These are phyloP conservation scores for Nomada fabriciana DNA, from an alignment of 2,888 invertebrate genomes.

Conservation along the genomic window DNA sequence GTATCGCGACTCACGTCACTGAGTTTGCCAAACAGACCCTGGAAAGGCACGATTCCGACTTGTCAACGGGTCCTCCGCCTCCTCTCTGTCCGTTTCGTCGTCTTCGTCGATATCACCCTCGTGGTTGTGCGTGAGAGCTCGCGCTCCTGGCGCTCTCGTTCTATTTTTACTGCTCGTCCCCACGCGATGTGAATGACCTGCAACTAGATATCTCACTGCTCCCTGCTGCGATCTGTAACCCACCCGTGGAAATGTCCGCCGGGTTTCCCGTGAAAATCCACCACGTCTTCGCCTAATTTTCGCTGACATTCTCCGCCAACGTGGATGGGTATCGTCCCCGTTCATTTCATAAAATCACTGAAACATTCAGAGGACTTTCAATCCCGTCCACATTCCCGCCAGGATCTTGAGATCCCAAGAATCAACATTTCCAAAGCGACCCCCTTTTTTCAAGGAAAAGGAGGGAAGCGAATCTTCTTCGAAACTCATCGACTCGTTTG, in stretches of 20 bases:
- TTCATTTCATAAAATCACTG: not conserved
- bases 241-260: conserved; percentile 48
- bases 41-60: not conserved
- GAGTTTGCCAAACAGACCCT: not conserved
- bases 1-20: not conserved
- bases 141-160: conserved; percentile 79
- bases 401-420: not conserved
- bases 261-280: conserved; percentile 39
- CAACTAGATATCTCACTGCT: conserved; percentile 81
- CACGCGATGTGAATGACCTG: conserved; percentile 84
- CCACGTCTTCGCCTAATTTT: not conserved
- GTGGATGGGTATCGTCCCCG: not conserved
- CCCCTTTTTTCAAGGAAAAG: not conserved
- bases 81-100: conserved; percentile 30
- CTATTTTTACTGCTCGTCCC: conserved; percentile 83
- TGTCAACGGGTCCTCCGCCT: conserved; percentile 4
- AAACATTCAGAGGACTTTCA: not conserved
- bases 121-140: conserved; percentile 75
- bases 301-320: too few relatives aligned
- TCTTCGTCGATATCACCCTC: conserved; percentile 64
- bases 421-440: not conserved
- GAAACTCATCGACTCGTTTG: not conserved
- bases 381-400: not conserved
- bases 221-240: conserved; percentile 51
- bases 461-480: not conserved